phyloP scores from a whole-genome alignment of 2,113 vertebrate genomes.

The Platysteira castanea region DNA sequence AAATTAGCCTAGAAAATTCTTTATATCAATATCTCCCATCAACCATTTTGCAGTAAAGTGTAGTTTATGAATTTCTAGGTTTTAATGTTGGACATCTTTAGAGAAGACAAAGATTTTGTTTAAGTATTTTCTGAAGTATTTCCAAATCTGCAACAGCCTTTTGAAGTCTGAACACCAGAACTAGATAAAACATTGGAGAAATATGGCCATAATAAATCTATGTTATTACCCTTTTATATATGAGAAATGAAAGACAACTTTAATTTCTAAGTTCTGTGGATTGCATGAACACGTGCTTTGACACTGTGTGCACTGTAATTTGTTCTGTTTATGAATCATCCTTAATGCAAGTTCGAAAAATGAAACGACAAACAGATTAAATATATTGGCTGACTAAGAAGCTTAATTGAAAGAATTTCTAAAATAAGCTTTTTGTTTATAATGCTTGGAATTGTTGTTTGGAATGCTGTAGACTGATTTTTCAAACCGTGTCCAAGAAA shows the following conservation, averaged over 20 bases:
- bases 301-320: background rate
- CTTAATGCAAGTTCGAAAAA: background rate
- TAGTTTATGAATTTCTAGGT: background rate
- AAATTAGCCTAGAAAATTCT: background rate
- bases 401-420: background rate
- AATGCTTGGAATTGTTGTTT: slow-evolving; percentile 3
- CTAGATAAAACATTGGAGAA: background rate
- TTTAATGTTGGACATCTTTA: background rate
- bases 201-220: background rate
- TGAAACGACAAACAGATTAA: background rate
- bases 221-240: background rate
- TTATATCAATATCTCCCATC: background rate
- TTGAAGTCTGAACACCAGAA: background rate
- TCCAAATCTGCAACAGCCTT: background rate
- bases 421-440: slow-evolving; percentile 3
- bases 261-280: background rate
- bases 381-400: background rate
- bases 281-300: background rate
- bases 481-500: slow-evolving; percentile 36
- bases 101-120: background rate
- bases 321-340: background rate
- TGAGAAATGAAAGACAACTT: background rate
- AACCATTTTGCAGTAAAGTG: fast-evolving
- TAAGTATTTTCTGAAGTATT: background rate
- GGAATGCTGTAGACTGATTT: slow-evolving; percentile 33